Conservation (phyloP, 2,113 vertebrate genomes). For the Acanthochromis polyacanthus region DNA sequence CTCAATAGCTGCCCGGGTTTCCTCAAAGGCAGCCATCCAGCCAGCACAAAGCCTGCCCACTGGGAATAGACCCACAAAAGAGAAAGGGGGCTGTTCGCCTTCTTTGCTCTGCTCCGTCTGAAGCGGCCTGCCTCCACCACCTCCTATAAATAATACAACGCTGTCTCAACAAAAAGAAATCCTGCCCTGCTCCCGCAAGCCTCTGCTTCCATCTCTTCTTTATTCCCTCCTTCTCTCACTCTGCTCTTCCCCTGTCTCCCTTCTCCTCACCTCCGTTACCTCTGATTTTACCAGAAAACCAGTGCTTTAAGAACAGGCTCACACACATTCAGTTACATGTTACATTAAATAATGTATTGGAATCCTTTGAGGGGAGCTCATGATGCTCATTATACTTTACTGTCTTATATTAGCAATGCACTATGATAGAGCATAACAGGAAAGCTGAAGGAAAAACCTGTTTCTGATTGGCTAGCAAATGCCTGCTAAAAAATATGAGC, state of each 20-base stretch:
- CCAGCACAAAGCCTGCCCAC: slow-evolving; percentile 79
- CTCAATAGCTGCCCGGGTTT: slow-evolving; percentile 71
- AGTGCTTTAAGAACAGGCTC: neutral
- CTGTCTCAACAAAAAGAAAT: slow-evolving; percentile 68
- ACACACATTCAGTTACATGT: neutral
- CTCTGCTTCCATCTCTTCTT: slow-evolving; percentile 51
- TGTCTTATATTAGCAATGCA: no score
- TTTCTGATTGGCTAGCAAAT: no score
- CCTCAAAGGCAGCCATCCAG: slow-evolving; percentile 77
- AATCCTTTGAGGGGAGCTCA: neutral
- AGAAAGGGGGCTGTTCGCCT: slow-evolving; percentile 66
- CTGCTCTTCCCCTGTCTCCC: neutral
- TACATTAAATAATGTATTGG: neutral
- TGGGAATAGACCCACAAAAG: slow-evolving; percentile 80
- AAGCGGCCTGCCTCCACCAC: slow-evolving; percentile 74
- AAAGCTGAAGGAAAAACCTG: no score
- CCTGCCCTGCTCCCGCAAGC: slow-evolving; percentile 49
- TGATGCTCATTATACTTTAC: neutral
- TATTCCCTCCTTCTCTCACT: neutral
- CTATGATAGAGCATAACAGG: no score
- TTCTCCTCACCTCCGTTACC: slow-evolving; percentile 27
- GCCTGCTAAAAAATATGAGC: no score
- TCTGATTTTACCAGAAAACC: slow-evolving; percentile 20
- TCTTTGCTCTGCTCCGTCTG: slow-evolving; percentile 66
- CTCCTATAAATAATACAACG: slow-evolving; percentile 82